These are phyloP conservation scores for Cliona cf. orientalis DNA, from an alignment of 37 sponge, comb jelly and placozoan genomes.

Conservation along the genomic window DNA sequence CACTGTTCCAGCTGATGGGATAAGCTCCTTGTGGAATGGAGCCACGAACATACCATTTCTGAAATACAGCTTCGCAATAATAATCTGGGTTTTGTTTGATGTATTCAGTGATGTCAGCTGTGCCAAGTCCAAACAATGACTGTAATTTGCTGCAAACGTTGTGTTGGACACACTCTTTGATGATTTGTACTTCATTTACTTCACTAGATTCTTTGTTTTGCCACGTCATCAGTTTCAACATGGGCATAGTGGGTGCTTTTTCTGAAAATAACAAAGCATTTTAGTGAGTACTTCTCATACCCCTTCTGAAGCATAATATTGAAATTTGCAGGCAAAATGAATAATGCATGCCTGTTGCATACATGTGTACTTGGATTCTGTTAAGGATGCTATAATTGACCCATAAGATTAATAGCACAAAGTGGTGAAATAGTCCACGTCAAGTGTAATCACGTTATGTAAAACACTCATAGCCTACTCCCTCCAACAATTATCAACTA, in stretches of 20 bases:
- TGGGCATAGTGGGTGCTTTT: conserved; percentile 1
- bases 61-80: conserved; percentile 8
- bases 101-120: background rate
- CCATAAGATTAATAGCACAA: no score
- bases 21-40: conserved; percentile 9
- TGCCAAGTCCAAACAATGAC: background rate
- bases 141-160: background rate
- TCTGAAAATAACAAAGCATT: no score
- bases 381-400: no score
- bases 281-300: no score
- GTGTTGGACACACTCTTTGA: background rate
- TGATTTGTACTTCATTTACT: background rate
- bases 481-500: no score
- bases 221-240: background rate
- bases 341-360: no score
- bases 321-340: no score
- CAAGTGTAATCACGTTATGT: no score
- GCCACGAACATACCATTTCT: background rate
- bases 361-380: no score
- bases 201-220: background rate
- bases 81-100: background rate
- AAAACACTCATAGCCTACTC: no score
- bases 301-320: no score
- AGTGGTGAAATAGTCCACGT: no score
- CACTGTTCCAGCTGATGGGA: conserved; percentile 8